Percentiles rank a stretch among this genome's conserved stretches.
Conservation (phyloP, 2,113 vertebrate genomes). For the Orcinus orca region DNA sequence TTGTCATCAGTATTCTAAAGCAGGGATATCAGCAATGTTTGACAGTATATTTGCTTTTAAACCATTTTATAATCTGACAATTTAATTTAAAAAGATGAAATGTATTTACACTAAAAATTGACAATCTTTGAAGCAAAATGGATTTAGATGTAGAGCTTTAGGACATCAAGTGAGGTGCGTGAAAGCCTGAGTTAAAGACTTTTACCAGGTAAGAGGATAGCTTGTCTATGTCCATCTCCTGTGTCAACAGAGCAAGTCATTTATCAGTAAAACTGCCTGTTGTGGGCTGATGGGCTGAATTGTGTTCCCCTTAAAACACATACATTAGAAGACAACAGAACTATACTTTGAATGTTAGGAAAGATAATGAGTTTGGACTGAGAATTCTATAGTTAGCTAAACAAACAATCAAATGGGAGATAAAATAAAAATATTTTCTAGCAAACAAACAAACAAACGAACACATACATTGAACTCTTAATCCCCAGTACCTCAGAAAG, state of each 20-base stretch:
- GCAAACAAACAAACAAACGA: background rate
- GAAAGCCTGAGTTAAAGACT: background rate
- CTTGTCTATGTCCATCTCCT: background rate
- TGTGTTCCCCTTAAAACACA: background rate
- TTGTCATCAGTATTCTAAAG: background rate
- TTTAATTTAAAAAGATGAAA: background rate
- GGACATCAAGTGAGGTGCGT: background rate
- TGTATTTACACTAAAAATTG: background rate
- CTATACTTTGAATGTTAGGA: background rate
- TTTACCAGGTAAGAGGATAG: background rate
- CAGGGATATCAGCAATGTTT: background rate
- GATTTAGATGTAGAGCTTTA: background rate
- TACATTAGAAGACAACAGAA: background rate
- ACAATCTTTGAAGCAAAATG: background rate
- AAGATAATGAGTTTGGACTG: background rate
- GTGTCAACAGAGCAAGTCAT: background rate
- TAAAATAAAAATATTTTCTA: background rate
- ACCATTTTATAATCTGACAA: constrained; percentile 5
- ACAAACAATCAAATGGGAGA: background rate
- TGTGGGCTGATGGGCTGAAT: background rate
- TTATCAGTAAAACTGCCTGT: background rate
- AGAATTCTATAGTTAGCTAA: background rate
- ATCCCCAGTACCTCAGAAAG: background rate
- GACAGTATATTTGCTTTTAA: constrained; percentile 14
- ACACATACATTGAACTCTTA: background rate